Base-by-base conservation (phyloP, 92 coral and sea anemone genomes). In the Pocillopora grandis region DNA sequence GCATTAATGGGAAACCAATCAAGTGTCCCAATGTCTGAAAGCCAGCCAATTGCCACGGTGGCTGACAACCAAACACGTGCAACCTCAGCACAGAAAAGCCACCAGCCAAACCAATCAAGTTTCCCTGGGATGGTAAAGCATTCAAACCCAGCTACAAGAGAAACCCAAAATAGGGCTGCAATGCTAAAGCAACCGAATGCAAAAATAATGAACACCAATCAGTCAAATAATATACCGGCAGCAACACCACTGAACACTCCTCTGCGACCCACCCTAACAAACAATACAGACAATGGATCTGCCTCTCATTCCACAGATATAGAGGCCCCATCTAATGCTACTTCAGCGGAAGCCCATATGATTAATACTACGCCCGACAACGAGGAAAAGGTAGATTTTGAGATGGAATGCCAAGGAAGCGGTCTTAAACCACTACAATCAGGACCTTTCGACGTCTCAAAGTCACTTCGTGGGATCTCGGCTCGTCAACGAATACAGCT, bases 401-500 rank as follows among this genome's bases (percentile, higher is more conserved):
- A 1, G 10, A 52, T 23, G 63, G 62, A 48, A 56, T 55, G 63
- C 78, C 36, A 56, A 20, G 55, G 36, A 21, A 70, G 5, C 10
- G 23, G 55, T 17, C 75, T 70, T 36, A 37, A 19, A 70, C 3
- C 55, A 70, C 56, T 70, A 7, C 19, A 16, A 37, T 36, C 69
- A 1, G 71, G 16, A 57, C 20, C 75, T 0, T 69, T 68, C 10
- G 36, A 57, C 3, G 36, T 19, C 17, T 52, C 76, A 11, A 57
- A 66, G 42, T 31, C 84, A 48, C 75, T 80, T 31, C 84, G 64
- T n/a, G 84, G 84, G 62, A 80, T 80, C 66, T 31, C 84, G 6
- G 33, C 84, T 1, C 76, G 76, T 3, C 84, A 80, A 63, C 84
- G 75, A 18, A 68, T 80, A 18, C 84, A 70, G 62, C 84, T 80